These are phyloP conservation scores for Ferrisia virgata DNA, from an alignment of 2,888 invertebrate genomes.

Conservation along the genomic window DNA sequence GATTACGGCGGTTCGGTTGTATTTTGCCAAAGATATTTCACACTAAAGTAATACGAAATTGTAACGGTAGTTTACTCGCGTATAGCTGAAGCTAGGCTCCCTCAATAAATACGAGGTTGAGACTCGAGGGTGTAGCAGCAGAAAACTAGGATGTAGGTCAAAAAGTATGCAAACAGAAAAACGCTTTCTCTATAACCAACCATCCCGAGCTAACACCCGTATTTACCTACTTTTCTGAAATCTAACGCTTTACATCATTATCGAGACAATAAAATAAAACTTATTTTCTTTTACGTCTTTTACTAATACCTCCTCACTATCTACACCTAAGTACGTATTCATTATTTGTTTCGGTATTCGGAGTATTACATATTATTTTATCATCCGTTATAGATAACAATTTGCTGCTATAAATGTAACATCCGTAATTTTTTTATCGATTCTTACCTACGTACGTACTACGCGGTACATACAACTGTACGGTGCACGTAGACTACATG, in stretches of 20 bases:
- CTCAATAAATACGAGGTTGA: conserved; percentile 37
- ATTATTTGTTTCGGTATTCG: too few species aligned
- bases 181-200: background rate
- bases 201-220: conserved; percentile 19
- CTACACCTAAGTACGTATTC: background rate
- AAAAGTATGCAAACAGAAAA: conserved; percentile 40
- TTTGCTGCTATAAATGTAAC: too few species aligned
- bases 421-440: too few species aligned
- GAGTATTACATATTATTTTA: too few species aligned
- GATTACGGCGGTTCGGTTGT: background rate
- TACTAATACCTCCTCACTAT: background rate
- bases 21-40: conserved; percentile 18
- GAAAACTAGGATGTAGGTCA: conserved; percentile 42
- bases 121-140: conserved; percentile 31
- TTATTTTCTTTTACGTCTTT: background rate
- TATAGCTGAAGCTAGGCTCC: background rate
- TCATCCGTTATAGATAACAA: too few species aligned
- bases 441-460: too few species aligned
- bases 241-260: conserved; percentile 21
- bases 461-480: too few species aligned
- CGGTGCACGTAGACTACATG: too few species aligned
- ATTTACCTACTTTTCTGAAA: conserved; percentile 10
- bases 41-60: conserved; percentile 7
- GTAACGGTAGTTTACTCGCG: conserved; percentile 25
- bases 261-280: background rate